phyloP scores from a whole-genome alignment of 2,888 invertebrate genomes.

The Ormyrus thymus region DNA sequence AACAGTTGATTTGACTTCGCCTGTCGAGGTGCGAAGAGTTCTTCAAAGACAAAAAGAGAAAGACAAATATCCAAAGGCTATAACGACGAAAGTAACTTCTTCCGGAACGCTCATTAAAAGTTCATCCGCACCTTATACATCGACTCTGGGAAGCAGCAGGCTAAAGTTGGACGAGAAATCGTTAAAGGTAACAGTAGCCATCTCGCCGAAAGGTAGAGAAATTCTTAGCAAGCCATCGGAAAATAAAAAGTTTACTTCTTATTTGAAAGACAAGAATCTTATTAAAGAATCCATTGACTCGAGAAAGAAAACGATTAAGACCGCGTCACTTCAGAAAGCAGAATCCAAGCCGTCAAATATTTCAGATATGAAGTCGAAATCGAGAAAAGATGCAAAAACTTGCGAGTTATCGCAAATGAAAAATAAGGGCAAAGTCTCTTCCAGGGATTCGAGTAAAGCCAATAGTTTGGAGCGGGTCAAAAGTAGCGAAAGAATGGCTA shows the following conservation, averaged over 20 bases:
- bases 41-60: conserved; percentile 59
- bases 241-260: conserved; percentile 53
- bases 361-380: neutral
- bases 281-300: conserved; percentile 50
- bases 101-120: conserved; percentile 73
- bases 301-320: conserved; percentile 45
- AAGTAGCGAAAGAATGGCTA: conserved; percentile 61
- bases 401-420: conserved; percentile 5
- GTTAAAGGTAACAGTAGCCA: conserved; percentile 74
- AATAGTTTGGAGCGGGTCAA: conserved; percentile 56
- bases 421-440: conserved; percentile 26
- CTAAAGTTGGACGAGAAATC: conserved; percentile 72
- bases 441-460: conserved; percentile 29
- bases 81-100: conserved; percentile 60
- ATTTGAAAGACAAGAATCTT: conserved; percentile 52
- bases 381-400: conserved; percentile 20
- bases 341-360: conserved; percentile 36
- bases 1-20: conserved; percentile 77
- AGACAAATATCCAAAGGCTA: conserved; percentile 58
- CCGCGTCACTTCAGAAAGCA: conserved; percentile 27
- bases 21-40: conserved; percentile 74
- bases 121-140: conserved; percentile 72
- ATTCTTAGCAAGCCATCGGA: conserved; percentile 64
- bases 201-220: conserved; percentile 71
- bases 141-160: conserved; percentile 64